Percentiles rank a stretch among this genome's conserved stretches.
Evolutionary conservation across 2,888 invertebrate species (phyloP).

Genomic region (Drosophila aldrichi): DNA sequence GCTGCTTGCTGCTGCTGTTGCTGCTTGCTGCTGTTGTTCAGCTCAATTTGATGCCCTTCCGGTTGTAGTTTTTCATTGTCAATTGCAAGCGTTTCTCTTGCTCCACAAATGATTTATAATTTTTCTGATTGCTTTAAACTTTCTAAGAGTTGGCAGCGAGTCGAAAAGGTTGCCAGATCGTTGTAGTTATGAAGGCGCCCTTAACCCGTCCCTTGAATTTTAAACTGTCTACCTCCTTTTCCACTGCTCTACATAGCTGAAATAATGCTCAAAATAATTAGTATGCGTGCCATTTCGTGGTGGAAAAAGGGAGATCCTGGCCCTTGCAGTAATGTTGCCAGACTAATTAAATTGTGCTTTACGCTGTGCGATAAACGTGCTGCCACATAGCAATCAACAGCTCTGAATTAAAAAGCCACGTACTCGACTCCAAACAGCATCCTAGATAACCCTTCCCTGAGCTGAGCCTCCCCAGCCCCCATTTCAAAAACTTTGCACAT

Average conservation of each 20-base stretch:
- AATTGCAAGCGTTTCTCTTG: constrained; percentile 23
- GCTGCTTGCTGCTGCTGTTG: no score
- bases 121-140: background rate
- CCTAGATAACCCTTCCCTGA: constrained; percentile 28
- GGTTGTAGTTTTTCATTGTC: constrained; percentile 18
- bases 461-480: background rate
- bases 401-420: constrained; percentile 56
- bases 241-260: background rate
- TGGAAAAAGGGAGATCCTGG: background rate
- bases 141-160: constrained; percentile 2
- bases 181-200: background rate
- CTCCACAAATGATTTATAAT: constrained; percentile 5
- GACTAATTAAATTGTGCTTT: constrained; percentile 75
- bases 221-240: background rate
- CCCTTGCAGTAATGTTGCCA: constrained; percentile 35
- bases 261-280: constrained; percentile 38
- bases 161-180: background rate
- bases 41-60: constrained; percentile 22
- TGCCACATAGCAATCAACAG: constrained; percentile 43
- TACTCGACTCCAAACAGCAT: constrained; percentile 11
- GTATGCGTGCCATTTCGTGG: constrained; percentile 37
- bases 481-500: constrained; percentile 37
- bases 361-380: constrained; percentile 52
- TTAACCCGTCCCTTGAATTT: background rate
- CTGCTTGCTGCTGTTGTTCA: background rate